These are phyloP conservation scores for Eilema griseolum DNA, from an alignment of 2,888 invertebrate genomes.

Conservation along the genomic window DNA sequence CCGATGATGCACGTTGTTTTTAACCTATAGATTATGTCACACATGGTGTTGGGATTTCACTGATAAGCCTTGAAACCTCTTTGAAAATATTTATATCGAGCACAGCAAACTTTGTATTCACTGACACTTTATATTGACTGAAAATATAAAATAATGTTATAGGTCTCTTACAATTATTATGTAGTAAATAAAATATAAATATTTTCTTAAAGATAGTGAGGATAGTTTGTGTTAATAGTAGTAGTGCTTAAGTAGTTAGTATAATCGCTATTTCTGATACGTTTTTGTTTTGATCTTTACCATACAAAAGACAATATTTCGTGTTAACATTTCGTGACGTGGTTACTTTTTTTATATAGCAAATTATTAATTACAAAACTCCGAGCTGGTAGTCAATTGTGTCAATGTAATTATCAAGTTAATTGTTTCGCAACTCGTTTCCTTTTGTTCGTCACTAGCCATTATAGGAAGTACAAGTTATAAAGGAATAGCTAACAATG, in stretches of 20 bases:
- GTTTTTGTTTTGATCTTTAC: neutral
- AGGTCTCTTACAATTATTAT: neutral
- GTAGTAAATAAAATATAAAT: neutral
- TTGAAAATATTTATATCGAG: conserved; percentile 10
- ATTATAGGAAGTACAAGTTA: no score
- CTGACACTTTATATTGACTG: neutral
- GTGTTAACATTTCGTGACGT: neutral
- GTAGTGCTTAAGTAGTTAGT: neutral
- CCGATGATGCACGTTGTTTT: conserved; percentile 12
- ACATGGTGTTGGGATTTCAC: neutral
- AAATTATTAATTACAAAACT: no score
- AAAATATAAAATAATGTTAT: no score
- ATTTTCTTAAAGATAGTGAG: neutral
- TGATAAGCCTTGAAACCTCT: neutral
- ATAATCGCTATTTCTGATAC: neutral
- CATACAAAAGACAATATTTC: neutral
- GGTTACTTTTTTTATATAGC: neutral
- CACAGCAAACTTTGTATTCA: no score
- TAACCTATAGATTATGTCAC: neutral
- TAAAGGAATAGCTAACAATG: neutral
- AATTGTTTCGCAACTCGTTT: no score
- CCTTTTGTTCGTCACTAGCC: no score
- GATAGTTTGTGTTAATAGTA: neutral
- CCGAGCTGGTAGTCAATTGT: no score
- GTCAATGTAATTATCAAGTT: no score